A percentile compares a stretch with the other conserved stretches of the same genome.
phyloP scores from a whole-genome alignment of 2,888 invertebrate genomes.

The Tetragnatha montana region DNA sequence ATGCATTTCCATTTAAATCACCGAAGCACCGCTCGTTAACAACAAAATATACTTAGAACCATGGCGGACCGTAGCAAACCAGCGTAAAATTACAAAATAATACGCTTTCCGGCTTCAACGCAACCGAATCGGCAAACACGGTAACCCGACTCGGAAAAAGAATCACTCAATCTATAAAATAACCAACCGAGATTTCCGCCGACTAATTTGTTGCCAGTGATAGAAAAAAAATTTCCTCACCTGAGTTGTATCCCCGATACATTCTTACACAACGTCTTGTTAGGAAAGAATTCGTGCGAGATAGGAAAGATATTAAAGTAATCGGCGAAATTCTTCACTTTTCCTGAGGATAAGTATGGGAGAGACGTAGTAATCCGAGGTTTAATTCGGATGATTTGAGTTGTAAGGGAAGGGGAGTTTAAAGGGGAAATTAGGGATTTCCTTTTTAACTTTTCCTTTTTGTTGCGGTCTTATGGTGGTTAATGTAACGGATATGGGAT shows the following conservation, averaged over 20 bases:
- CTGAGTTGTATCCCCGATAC: not conserved
- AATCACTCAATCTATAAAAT: not conserved
- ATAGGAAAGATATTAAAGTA: not conserved
- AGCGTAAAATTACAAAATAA: slow-evolving; percentile 19
- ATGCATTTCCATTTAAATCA: not conserved
- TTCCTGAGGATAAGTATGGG: not conserved
- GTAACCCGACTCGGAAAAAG: not conserved
- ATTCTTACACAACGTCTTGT: not conserved
- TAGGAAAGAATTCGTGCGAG: not conserved
- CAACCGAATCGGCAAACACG: not conserved
- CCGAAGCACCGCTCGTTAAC: not conserved
- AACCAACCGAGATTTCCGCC: not conserved
- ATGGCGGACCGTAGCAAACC: not conserved
- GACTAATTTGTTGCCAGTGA: not conserved
- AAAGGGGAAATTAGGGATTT: slow-evolving; percentile 12
- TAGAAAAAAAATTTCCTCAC: not conserved
- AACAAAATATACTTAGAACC: not conserved
- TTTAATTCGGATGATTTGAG: not conserved
- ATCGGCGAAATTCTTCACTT: not conserved
- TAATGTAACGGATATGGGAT: not conserved
- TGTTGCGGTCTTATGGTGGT: not conserved
- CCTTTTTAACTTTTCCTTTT: slow-evolving; percentile 11
- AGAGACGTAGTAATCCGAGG: not conserved
- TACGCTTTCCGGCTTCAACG: not conserved
- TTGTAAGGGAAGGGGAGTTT: slow-evolving; percentile 1